A percentile compares a stretch with the other conserved stretches of the same genome.
phyloP scores from a whole-genome alignment of 2,888 invertebrate genomes.

The Poecilus cupreus region DNA sequence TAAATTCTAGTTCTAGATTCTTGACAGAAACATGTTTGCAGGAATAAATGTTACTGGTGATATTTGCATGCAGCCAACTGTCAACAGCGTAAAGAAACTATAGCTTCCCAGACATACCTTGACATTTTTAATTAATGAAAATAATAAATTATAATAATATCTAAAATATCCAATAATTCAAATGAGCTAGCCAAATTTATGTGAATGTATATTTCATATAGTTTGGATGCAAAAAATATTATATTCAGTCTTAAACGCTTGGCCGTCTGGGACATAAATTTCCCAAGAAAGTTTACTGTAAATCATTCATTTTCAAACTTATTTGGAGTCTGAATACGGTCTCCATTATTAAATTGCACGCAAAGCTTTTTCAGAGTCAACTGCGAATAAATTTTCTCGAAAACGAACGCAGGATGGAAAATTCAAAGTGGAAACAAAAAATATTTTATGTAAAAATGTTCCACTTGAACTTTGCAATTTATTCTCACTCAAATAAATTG shows the following conservation, averaged over 20 bases:
- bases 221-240: neutral
- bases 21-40: neutral
- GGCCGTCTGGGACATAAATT: neutral
- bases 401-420: neutral
- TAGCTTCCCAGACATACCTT: neutral
- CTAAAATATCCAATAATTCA: neutral
- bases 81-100: neutral
- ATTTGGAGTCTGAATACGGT: neutral
- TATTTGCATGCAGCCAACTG: neutral
- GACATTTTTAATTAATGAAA: constrained; percentile 1
- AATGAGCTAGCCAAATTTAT: neutral
- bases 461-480: neutral
- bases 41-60: neutral
- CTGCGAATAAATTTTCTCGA: neutral
- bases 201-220: constrained; percentile 6
- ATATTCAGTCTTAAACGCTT: neutral
- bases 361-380: neutral
- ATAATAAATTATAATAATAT: neutral
- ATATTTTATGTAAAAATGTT: neutral
- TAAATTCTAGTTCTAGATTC: neutral
- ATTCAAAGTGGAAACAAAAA: neutral
- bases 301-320: constrained; percentile 14
- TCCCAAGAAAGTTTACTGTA: neutral
- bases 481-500: neutral
- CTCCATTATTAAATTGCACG: constrained; percentile 15